Percentiles rank a stretch among this genome's conserved stretches.
phyloP scores from a whole-genome alignment of 2,797 vertebrate species.

The Pangasius macronema region DNA sequence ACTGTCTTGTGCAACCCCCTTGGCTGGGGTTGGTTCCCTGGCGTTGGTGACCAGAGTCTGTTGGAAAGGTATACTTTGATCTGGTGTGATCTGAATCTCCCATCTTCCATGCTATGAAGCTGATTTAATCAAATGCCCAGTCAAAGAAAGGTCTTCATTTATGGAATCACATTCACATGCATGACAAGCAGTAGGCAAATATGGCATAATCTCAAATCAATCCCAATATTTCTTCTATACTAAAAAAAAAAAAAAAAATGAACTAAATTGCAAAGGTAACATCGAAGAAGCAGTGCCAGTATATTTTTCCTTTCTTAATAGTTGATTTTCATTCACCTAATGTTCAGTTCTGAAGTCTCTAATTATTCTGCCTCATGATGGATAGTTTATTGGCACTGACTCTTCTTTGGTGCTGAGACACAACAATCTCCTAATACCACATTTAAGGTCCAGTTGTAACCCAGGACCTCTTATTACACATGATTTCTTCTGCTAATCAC shows the following conservation, averaged over 20 bases:
- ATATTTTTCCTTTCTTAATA: background rate
- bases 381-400: background rate
- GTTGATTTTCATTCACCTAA: background rate
- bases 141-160: background rate
- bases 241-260: background rate
- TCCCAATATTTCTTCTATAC: background rate
- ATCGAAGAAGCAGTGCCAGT: background rate
- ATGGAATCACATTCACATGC: background rate
- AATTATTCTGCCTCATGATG: background rate
- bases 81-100: background rate
- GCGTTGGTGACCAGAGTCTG: background rate
- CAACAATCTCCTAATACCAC: background rate
- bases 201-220: background rate
- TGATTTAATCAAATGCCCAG: background rate
- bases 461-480: background rate
- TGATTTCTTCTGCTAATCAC: background rate
- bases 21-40: too few relatives aligned
- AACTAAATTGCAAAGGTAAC: background rate
- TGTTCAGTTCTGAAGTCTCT: background rate
- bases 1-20: too few relatives aligned
- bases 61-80: background rate
- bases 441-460: background rate
- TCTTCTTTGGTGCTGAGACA: background rate
- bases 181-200: background rate
- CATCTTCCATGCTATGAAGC: background rate